These are phyloP conservation scores for Sabatieria punctata DNA, from an alignment of 2,888 invertebrate genomes.

Conservation along the genomic window DNA sequence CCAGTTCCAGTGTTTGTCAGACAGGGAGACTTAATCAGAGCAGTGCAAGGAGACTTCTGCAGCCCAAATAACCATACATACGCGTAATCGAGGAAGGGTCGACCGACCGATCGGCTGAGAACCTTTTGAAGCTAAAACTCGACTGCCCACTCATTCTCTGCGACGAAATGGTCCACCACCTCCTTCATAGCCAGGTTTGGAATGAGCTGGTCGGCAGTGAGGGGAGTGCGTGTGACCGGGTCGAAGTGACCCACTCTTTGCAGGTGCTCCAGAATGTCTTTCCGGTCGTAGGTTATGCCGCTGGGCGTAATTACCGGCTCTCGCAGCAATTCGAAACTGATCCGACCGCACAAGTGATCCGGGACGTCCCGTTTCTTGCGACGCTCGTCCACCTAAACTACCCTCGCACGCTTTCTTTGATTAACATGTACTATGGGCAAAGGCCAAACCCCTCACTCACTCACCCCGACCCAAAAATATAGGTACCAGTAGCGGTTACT, in stretches of 20 bases:
- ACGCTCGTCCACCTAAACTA: conserved; percentile 28
- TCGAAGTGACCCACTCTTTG: conserved; percentile 96
- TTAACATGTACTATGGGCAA: too few species aligned
- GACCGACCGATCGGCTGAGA: too few species aligned
- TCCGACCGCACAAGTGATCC: conserved; percentile 93
- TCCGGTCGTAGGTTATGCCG: conserved; percentile 94
- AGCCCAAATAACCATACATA: too few species aligned
- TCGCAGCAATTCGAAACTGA: conserved; percentile 90
- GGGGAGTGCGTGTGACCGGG: conserved; percentile 84
- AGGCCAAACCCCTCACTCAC: too few species aligned
- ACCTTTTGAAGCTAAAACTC: conserved; percentile 64
- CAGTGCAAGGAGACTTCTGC: too few species aligned
- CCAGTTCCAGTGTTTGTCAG: too few species aligned
- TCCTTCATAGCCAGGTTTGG: conserved; percentile 99
- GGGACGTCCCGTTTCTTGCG: conserved; percentile 85
- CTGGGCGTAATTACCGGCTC: conserved; percentile 98
- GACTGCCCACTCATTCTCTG: conserved; percentile 93
- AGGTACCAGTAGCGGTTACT: too few species aligned
- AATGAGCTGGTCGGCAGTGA: conserved; percentile 86
- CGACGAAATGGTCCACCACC: conserved; percentile 71
- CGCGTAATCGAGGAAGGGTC: too few species aligned
- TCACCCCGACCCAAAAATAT: too few species aligned
- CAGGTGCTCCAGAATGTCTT: conserved; percentile 94
- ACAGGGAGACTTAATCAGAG: too few species aligned
- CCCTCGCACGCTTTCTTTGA: too few species aligned